Evolutionary conservation across 1,140 invertebrate species (phyloP).

Genomic region (Chrysomallon squamiferum): DNA sequence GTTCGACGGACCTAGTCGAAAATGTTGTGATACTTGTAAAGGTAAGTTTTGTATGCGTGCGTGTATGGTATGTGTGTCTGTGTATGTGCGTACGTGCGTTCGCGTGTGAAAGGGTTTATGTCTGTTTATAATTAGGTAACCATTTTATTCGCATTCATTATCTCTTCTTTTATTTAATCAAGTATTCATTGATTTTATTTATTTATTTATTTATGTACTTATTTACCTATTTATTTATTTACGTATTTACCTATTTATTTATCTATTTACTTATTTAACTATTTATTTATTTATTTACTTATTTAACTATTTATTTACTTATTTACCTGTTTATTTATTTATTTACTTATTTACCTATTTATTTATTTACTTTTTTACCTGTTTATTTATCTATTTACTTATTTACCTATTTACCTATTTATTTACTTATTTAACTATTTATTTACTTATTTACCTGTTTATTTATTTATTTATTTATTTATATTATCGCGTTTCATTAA

Average conservation of each 20-base stretch:
- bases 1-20: conserved; percentile 39
- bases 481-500: too few species aligned
- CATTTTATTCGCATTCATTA: not conserved
- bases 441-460: too few species aligned
- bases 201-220: not conserved
- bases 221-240: not conserved
- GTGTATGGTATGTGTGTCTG: too few species aligned
- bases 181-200: not conserved
- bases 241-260: not conserved
- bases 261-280: not conserved
- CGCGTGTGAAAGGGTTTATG: too few species aligned
- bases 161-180: not conserved
- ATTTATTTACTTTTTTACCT: too few species aligned
- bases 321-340: not conserved
- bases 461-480: too few species aligned
- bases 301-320: not conserved
- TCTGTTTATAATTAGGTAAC: too few species aligned
- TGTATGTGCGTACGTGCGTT: not conserved
- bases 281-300: not conserved
- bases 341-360: too few species aligned
- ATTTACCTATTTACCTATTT: too few species aligned
- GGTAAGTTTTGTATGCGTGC: conserved; percentile 18
- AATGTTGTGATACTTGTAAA: conserved; percentile 54
- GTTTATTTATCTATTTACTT: too few species aligned
- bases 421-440: too few species aligned